Base-by-base conservation (phyloP, 1,140 invertebrate genomes). In the silkworm (Bombyx mori) region DNA sequence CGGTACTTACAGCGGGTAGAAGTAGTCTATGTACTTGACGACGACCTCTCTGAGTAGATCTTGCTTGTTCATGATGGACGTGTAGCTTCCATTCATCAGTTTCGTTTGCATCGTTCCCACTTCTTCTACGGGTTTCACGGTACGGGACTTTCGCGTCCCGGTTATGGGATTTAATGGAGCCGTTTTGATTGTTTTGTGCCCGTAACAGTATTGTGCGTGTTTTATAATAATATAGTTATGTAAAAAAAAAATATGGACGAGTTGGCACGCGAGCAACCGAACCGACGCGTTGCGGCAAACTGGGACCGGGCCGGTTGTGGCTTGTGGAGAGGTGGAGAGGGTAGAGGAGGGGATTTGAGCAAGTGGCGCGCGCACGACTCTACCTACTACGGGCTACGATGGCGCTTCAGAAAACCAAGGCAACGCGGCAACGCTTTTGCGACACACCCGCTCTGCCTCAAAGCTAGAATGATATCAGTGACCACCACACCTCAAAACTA, bases 21-120 rank as follows among this genome's bases (percentile, higher is more conserved):
- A 91, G 76, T 91, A 91, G 84, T 91, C 90, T 65, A 91, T 90
- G 79, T 91, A 91, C 72, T 91, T 91, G 80, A 90, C 89, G 69
- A 91, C 90, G 58, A 91, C 90, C 79, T 91, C 90, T 65, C 90
- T 86, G 48, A 91, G 88, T 62, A 91, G 88, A 86, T 91, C 90
- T 80, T 90, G 90, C 82, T 91, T 90, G 73, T 89, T 90, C 82
- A 90, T 90, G 75, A 91, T 89, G 75, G 89, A 90, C 71, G 89
- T 86, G 83, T 91, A 90, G 79, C 88, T 89, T 68, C 87, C 82
- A 81, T 85, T 88, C 86, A 90, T 89, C 51, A 86, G 75, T 79
- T 89, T 88, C 62, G 88, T 80, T 79, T 88, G 88, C 88, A 88
- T 88, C 75, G 71, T 77, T 78, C 68, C 76, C 66, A 73, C 66